These are phyloP conservation scores for Trididemnum nubilum DNA, from an alignment of 23 tunicate genomes.

Conservation along the genomic window DNA sequence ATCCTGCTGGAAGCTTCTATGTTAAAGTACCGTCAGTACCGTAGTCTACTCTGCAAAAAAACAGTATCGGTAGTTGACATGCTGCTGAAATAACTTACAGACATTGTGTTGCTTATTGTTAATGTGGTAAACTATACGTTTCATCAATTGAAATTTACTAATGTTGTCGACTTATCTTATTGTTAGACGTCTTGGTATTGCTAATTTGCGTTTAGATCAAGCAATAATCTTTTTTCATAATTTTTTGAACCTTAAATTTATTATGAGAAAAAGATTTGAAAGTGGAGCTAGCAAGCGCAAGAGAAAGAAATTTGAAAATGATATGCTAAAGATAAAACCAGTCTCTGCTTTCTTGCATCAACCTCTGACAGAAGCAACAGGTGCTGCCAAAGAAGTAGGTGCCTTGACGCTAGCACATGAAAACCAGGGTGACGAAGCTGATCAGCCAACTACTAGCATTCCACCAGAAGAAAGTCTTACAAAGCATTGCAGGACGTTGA, in stretches of 20 bases:
- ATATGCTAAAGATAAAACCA: no score
- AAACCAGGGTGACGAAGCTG: slow-evolving; percentile 33
- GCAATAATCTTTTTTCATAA: no score
- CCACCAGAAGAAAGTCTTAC: slow-evolving; percentile 35
- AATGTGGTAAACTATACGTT: no score
- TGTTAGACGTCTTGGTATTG: background rate
- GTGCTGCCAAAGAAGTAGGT: no score
- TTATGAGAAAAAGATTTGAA: no score
- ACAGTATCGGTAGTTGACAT: background rate
- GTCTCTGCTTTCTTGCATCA: no score
- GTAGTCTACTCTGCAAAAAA: background rate
- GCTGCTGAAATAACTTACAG: background rate
- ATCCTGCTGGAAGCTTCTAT: background rate
- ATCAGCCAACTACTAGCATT: slow-evolving; percentile 39
- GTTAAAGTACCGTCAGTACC: no score
- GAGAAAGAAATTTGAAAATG: slow-evolving; percentile 5
- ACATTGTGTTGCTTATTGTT: background rate
- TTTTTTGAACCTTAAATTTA: no score
- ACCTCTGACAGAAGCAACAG: no score
- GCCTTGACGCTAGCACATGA: no score
- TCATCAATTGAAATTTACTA: background rate
- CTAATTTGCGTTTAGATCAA: no score
- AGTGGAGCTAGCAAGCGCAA: no score
- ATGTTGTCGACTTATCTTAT: background rate
- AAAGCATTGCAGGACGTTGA: slow-evolving; percentile 39